Percentiles rank a stretch among this genome's conserved stretches.
Evolutionary conservation across 2,797 vertebrate genomes (phyloP).

Genomic region (Dromococcyx pavoninus): DNA sequence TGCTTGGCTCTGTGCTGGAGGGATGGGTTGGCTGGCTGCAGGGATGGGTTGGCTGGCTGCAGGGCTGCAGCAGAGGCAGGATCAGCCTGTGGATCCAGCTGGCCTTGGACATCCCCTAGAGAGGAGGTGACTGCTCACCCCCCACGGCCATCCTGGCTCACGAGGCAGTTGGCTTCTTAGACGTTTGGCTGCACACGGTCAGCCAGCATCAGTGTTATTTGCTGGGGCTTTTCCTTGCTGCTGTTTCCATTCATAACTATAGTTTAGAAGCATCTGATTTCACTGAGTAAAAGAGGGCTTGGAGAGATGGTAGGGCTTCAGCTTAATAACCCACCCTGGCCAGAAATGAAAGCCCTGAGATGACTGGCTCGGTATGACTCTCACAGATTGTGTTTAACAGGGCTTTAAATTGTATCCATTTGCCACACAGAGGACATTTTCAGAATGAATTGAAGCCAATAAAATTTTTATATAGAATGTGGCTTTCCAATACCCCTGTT

Average conservation of each 20-base stretch:
- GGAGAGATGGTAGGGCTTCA: background rate
- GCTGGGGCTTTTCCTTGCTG: background rate
- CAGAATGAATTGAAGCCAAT: constrained; percentile 69
- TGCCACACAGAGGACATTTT: constrained; percentile 68
- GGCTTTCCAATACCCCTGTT: constrained; percentile 36
- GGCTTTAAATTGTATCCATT: constrained; percentile 78
- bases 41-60: fast-evolving
- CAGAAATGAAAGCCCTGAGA: constrained; percentile 41
- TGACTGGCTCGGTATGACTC: constrained; percentile 52
- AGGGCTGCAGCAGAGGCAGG: background rate
- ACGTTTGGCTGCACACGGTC: background rate
- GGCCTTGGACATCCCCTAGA: background rate
- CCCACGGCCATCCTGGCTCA: background rate
- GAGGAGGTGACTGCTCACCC: background rate
- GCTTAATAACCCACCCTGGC: constrained; percentile 40
- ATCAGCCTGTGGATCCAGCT: background rate
- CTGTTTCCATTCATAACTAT: background rate
- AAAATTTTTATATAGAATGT: constrained; percentile 66
- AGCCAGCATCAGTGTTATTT: background rate
- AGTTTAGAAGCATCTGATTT: constrained; percentile 2
- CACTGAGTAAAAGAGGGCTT: background rate
- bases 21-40: fast-evolving
- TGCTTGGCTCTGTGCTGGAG: background rate
- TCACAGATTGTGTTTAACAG: constrained; percentile 74
- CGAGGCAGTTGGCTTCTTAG: background rate